Conservation (phyloP, 1,140 invertebrate genomes). For the Acromyrmex heyeri region DNA sequence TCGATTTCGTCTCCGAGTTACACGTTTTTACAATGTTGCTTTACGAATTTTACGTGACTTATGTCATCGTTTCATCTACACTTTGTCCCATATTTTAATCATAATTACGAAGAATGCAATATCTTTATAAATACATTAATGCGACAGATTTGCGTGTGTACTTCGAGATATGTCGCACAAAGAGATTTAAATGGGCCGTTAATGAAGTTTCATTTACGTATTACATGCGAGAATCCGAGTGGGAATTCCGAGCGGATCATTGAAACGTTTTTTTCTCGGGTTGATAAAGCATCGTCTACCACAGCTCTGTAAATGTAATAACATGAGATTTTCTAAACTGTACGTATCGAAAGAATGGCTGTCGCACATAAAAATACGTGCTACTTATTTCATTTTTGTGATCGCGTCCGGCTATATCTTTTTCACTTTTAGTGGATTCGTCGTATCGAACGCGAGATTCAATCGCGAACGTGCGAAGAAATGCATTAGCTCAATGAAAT, state of each 20-base stretch:
- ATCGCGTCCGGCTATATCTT: neutral
- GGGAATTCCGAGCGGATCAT: neutral
- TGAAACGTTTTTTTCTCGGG: neutral
- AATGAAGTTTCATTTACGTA: constrained; percentile 33
- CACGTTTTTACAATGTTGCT: constrained; percentile 7
- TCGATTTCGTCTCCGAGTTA: constrained; percentile 31
- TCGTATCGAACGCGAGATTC: neutral
- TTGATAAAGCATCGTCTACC: constrained; percentile 3
- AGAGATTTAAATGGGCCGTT: constrained; percentile 24
- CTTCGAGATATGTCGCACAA: neutral
- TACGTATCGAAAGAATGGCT: neutral
- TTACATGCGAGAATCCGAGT: neutral
- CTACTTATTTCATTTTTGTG: constrained; percentile 16
- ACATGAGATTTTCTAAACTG: neutral
- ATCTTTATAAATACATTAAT: neutral
- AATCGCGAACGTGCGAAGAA: neutral
- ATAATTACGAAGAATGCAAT: neutral
- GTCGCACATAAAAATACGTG: neutral
- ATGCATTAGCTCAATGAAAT: neutral
- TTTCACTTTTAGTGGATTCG: neutral
- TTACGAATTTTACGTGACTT: neutral
- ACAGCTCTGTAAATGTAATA: neutral
- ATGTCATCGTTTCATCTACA: neutral
- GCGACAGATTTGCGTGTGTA: neutral
- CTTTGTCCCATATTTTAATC: neutral